A percentile compares a stretch with the other conserved stretches of the same genome.
Conservation (phyloP, 2,888 invertebrate genomes). For the Chloroclystis v-ata region DNA sequence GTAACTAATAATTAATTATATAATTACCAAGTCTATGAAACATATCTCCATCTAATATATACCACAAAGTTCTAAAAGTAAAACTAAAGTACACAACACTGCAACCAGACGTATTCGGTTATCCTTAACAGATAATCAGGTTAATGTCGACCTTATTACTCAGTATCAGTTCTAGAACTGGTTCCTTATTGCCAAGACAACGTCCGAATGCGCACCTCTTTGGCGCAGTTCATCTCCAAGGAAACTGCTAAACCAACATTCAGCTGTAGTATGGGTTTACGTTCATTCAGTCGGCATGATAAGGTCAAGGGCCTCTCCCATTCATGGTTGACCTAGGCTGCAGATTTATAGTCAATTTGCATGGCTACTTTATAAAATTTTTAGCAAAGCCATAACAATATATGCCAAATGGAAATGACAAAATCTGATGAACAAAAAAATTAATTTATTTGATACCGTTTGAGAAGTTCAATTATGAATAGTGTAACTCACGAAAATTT, state of each 20-base stretch:
- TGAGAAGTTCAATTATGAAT: no score
- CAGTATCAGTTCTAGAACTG: neutral
- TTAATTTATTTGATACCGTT: no score
- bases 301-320: neutral
- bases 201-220: constrained; percentile 7
- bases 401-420: no score
- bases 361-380: neutral
- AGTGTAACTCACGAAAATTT: no score
- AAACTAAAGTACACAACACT: neutral
- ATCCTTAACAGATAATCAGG: neutral
- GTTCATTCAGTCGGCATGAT: neutral
- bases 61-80: neutral
- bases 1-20: no score
- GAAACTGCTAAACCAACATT: constrained; percentile 6
- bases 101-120: neutral
- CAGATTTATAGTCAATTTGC: neutral
- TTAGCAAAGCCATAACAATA: neutral
- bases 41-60: constrained; percentile 2
- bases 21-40: constrained; percentile 11
- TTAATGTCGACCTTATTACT: neutral
- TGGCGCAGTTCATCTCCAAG: constrained; percentile 8
- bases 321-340: neutral
- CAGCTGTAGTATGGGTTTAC: neutral
- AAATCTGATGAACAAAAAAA: no score
- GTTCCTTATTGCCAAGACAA: constrained; percentile 6